Base-by-base conservation (phyloP, 2,888 invertebrate genomes). In the Hydropsyche betteni region DNA sequence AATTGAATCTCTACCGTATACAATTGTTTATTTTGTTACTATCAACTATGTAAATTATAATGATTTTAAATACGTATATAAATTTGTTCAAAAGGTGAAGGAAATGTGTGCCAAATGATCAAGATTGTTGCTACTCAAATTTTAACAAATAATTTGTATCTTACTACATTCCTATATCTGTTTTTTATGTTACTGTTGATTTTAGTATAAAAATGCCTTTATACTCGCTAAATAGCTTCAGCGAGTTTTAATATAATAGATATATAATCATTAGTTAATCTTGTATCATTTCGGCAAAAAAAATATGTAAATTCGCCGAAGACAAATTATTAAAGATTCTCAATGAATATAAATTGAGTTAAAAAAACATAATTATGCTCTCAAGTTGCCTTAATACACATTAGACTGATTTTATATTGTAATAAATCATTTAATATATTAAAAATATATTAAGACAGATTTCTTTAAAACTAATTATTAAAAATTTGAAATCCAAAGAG, bases 301-400 rank as follows among this genome's bases (percentile, higher is more conserved):
- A 64, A 24, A 53, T 61, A 24, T 58, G 58, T 33, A 14, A 33
- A 61, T 16, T 33, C 55, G 72, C 72, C 72, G 55, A 72, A 55
- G 14, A 55, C 34, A 72, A 72, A 55, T 55, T 52, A 7, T 53
- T 53, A 34, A 33, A 70, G 52, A 58, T 36, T 72, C 72, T 72
- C 72, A 72, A 72, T 72, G 58, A 50, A 50, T 14, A 52, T 50
- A 70, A 69, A 70, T 72, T 72, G 72, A 72, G 72, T 72, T 72
- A 34, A 34, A 77, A 72, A 69, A 55, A 69, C 10, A 69, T 72
- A 69, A 61, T 77, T 84, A 84, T 86, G 87, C 87, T 89, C 89
- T 89, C 88, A 86, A 87, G 89, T 89, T 89, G 89, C 89, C 89
- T 89, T 89, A 89, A 88, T 86, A 89, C 87, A 87, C 84, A 88